phyloP scores from a whole-genome alignment of 1,140 invertebrate genomes.

The Charaxes varanes region DNA sequence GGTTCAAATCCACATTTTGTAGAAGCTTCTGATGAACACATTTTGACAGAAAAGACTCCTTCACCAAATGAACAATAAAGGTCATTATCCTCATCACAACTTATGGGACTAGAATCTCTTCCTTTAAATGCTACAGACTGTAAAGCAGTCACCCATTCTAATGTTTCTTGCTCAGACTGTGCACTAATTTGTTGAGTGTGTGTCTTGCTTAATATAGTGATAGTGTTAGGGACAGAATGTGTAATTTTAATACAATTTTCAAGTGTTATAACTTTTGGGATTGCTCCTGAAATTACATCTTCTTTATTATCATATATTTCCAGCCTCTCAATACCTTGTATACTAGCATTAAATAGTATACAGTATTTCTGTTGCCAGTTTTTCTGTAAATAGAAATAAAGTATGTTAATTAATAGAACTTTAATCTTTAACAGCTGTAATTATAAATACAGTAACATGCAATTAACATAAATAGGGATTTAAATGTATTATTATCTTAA shows the following conservation, averaged over 20 bases:
- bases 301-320: constrained; percentile 89
- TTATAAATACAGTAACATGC: no score
- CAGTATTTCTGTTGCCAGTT: constrained; percentile 86
- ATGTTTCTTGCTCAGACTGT: constrained; percentile 81
- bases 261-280: constrained; percentile 84
- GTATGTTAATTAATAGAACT: not conserved
- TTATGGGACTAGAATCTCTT: constrained; percentile 75
- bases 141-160: constrained; percentile 84
- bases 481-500: no score
- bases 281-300: constrained; percentile 77
- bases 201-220: constrained; percentile 83
- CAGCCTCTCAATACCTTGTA: constrained; percentile 86
- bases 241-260: constrained; percentile 91
- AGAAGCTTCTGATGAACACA: constrained; percentile 86
- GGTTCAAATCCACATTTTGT: constrained; percentile 82
- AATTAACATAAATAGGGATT: no score
- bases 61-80: constrained; percentile 88
- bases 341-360: constrained; percentile 85
- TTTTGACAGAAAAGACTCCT: constrained; percentile 85
- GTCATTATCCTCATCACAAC: constrained; percentile 90
- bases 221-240: constrained; percentile 76
- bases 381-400: constrained; percentile 76
- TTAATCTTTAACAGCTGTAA: not conserved
- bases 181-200: constrained; percentile 82
- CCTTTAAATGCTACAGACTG: constrained; percentile 89